These are phyloP conservation scores for Picus viridis DNA, from an alignment of 2,797 vertebrate genomes.

Conservation along the genomic window DNA sequence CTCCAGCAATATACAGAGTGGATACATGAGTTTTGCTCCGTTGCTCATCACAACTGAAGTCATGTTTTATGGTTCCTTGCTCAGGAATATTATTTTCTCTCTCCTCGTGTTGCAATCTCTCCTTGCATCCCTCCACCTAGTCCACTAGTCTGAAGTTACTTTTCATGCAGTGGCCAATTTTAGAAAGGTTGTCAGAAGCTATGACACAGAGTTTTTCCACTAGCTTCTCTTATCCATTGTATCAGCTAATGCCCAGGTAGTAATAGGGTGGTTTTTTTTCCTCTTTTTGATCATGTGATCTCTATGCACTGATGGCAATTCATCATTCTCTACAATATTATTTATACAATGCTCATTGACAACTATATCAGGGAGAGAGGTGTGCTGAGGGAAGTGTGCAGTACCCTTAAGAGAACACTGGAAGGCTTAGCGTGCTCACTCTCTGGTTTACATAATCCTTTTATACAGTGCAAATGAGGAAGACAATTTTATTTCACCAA, in stretches of 20 bases:
- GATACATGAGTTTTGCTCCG: not conserved
- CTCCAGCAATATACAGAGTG: not conserved
- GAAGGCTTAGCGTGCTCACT: not conserved
- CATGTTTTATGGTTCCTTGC: not conserved
- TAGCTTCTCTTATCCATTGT: not conserved
- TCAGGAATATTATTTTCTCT: not conserved
- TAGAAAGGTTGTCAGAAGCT: not conserved
- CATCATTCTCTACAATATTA: not conserved
- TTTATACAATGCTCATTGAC: not conserved
- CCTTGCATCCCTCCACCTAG: not conserved
- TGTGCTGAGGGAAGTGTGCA: not conserved
- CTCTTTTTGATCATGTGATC: not conserved
- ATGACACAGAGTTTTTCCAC: not conserved
- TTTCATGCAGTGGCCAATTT: not conserved
- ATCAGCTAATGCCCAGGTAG: not conserved
- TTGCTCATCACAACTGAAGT: not conserved
- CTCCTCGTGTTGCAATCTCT: not conserved
- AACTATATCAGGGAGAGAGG: not conserved
- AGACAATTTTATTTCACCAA: not conserved
- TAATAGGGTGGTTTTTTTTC: not conserved
- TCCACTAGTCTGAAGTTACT: not conserved
- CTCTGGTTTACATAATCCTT: not conserved
- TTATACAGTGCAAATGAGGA: not conserved
- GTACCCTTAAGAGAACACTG: not conserved
- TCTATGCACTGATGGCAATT: not conserved